Percentiles rank a stretch among this genome's conserved stretches.
These are phyloP conservation scores for Alloscopus bannaensis DNA, from an alignment of 2,888 invertebrate species.

Conservation along the genomic window DNA sequence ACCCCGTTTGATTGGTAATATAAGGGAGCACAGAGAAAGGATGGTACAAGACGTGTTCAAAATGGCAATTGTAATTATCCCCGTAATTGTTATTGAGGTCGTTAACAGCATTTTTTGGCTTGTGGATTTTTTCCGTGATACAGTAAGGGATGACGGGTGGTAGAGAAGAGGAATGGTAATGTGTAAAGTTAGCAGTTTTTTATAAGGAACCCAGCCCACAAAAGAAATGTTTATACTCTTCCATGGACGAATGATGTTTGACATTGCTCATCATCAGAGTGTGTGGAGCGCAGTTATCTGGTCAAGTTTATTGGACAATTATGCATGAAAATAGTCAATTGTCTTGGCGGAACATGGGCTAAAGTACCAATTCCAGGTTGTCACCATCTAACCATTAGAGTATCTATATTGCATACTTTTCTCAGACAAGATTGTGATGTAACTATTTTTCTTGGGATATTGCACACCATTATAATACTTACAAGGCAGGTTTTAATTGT, in stretches of 20 bases:
- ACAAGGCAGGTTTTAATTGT: constrained; percentile 55
- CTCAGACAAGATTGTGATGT: neutral
- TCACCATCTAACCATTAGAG: constrained; percentile 25
- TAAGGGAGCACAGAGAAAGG: too few relatives aligned
- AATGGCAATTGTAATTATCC: constrained; percentile 54
- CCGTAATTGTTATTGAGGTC: constrained; percentile 58
- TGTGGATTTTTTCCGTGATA: constrained; percentile 21
- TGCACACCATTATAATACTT: constrained; percentile 35
- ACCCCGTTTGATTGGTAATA: neutral
- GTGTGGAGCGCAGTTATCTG: neutral
- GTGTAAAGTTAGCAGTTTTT: neutral
- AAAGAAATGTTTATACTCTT: constrained; percentile 10
- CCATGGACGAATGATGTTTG: neutral
- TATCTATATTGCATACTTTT: neutral
- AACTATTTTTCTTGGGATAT: constrained; percentile 22
- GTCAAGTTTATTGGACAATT: constrained; percentile 44
- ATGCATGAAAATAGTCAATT: constrained; percentile 53
- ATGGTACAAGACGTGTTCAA: constrained; percentile 38
- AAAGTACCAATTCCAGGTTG: constrained; percentile 46
- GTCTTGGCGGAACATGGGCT: constrained; percentile 36
- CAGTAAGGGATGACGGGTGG: constrained; percentile 21
- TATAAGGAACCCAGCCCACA: constrained; percentile 38
- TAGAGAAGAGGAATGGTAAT: constrained; percentile 25
- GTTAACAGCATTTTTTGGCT: constrained; percentile 49
- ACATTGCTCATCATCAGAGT: neutral